These are phyloP conservation scores for Clytia hemisphaerica DNA, from an alignment of 30 jellyfish, hydroid and myxozoan species.

Conservation along the genomic window DNA sequence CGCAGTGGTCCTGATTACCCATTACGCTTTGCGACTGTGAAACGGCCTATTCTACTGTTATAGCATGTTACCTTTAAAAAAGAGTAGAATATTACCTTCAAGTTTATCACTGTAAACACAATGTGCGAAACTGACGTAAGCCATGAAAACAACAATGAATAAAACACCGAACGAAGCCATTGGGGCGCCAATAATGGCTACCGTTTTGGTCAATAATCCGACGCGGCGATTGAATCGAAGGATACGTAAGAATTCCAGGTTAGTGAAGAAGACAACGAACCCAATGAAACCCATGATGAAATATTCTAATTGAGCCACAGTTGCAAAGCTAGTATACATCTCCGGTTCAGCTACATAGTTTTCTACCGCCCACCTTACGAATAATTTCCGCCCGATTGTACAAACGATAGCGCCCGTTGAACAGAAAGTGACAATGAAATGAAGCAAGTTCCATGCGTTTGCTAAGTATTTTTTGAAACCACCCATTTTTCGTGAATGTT, in stretches of 20 bases:
- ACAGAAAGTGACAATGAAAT: constrained; percentile 68
- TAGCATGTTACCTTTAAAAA: too few species aligned
- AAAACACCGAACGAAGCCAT: constrained; percentile 70
- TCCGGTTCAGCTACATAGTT: constrained; percentile 81
- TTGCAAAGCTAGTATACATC: constrained; percentile 70
- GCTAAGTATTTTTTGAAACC: constrained; percentile 43
- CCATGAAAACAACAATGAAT: constrained; percentile 60
- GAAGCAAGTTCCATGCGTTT: constrained; percentile 72
- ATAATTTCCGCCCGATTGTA: constrained; percentile 70
- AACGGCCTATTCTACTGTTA: too few species aligned
- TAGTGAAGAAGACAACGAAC: constrained; percentile 77
- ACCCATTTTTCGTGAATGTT: constrained; percentile 47
- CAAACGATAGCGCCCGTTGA: constrained; percentile 73
- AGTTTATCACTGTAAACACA: constrained; percentile 57
- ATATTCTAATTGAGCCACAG: constrained; percentile 78
- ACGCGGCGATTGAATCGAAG: constrained; percentile 74
- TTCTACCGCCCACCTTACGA: constrained; percentile 80
- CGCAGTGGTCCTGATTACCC: too few species aligned
- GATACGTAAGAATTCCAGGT: constrained; percentile 77
- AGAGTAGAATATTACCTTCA: too few species aligned
- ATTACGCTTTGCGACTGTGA: too few species aligned
- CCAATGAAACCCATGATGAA: constrained; percentile 78
- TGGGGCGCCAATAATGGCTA: constrained; percentile 63
- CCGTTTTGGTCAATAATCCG: constrained; percentile 71
- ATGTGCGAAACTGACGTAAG: constrained; percentile 70